Evolutionary conservation across 2,888 invertebrate species (phyloP).

Genomic region (Aporophyla lueneburgensis): DNA sequence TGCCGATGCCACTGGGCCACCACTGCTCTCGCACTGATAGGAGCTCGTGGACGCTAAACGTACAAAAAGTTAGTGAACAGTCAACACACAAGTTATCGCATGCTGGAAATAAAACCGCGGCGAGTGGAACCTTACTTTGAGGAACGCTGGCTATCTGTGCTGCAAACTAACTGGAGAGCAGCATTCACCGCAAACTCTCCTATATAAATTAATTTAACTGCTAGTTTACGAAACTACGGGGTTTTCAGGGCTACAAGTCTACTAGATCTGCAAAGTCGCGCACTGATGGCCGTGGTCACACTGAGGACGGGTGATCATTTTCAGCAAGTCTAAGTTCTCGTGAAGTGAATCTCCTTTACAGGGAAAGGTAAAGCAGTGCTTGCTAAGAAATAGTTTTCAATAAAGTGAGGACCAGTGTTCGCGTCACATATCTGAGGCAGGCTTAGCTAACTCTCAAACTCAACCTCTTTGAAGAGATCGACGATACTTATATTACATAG

Average conservation of each 20-base stretch:
- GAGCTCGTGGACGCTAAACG: background rate
- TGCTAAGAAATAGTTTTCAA: background rate
- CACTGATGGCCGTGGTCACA: background rate
- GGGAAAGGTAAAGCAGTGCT: background rate
- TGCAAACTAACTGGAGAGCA: background rate
- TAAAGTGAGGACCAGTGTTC: background rate
- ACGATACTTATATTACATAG: too few species aligned
- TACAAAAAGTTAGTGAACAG: background rate
- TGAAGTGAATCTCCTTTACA: too few species aligned
- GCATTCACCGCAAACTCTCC: slow-evolving; percentile 1
- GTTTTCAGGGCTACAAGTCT: background rate
- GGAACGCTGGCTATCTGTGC: background rate
- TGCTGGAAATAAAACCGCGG: background rate
- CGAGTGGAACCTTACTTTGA: background rate
- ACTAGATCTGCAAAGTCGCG: background rate
- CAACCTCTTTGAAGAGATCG: background rate
- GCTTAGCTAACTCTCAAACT: too few species aligned
- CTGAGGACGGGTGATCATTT: background rate
- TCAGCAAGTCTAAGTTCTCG: too few species aligned
- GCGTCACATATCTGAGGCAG: background rate
- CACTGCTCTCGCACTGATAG: too few species aligned
- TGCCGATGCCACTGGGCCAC: too few species aligned
- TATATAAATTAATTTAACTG: background rate
- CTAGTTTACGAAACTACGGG: background rate
- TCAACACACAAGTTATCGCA: slow-evolving; percentile 6